Percentiles rank a stretch among this genome's conserved stretches.
Evolutionary conservation across 2,797 vertebrate species (phyloP).

Genomic region (Buceros bicornis): DNA sequence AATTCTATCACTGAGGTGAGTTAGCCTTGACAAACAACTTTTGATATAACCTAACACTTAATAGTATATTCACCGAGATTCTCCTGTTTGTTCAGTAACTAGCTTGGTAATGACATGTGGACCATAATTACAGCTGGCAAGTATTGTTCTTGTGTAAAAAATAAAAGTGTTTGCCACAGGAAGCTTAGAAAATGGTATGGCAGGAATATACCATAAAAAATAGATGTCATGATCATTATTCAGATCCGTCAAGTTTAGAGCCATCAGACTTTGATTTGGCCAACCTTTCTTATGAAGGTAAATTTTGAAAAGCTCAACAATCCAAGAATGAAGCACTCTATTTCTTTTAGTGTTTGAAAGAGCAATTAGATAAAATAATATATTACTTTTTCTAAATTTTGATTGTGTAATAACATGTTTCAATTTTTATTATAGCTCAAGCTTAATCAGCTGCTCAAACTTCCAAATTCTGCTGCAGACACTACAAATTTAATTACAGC

Average conservation of each 20-base stretch:
- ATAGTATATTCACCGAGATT: neutral
- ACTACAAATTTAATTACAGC: neutral
- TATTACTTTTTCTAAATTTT: neutral
- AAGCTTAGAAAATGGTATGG: neutral
- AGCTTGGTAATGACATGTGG: neutral
- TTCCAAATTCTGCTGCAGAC: neutral
- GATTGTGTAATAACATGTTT: neutral
- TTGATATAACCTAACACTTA: neutral
- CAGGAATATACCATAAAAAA: neutral
- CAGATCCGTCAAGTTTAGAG: neutral
- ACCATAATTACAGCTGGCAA: neutral
- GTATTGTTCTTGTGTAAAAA: neutral
- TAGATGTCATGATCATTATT: neutral
- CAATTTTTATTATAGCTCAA: neutral
- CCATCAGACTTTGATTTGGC: neutral
- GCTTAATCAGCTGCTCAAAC: neutral
- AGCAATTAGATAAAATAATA: fast-evolving
- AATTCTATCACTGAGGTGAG: neutral
- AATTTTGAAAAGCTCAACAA: neutral
- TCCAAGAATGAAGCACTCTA: neutral
- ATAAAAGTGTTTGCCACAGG: neutral
- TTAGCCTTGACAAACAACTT: neutral
- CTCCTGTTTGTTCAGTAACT: neutral
- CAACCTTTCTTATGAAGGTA: neutral
- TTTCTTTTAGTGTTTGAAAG: neutral